A percentile compares a stretch with the other conserved stretches of the same genome.
phyloP scores from a whole-genome alignment of 2,888 invertebrate genomes.

The Rotaria macrura region DNA sequence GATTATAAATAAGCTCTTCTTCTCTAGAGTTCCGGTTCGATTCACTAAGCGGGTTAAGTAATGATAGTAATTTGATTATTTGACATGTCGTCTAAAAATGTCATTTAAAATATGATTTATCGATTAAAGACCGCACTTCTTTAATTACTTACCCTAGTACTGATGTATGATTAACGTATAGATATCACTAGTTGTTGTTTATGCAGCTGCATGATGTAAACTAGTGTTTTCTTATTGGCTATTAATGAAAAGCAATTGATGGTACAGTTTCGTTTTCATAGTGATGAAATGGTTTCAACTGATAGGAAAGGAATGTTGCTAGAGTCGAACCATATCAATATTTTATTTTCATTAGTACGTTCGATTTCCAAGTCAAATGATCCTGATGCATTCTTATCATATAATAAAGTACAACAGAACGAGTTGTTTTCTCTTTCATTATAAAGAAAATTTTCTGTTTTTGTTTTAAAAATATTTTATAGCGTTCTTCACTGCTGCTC shows the following conservation, averaged over 20 bases:
- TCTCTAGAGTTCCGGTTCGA: not conserved
- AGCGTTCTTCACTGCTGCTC: not conserved
- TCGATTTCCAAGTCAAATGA: not conserved
- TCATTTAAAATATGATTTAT: not conserved
- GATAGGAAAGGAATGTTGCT: not conserved
- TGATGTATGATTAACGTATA: not conserved
- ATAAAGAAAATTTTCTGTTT: not conserved
- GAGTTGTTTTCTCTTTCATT: no score
- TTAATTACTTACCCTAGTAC: not conserved
- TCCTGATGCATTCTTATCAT: not conserved
- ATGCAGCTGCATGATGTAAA: not conserved
- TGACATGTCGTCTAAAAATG: no score
- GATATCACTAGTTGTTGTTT: constrained; percentile 1
- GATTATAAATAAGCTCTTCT: no score
- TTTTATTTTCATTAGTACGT: not conserved
- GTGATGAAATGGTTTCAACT: not conserved
- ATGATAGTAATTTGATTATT: not conserved
- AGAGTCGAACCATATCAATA: not conserved
- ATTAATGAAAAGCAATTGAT: not conserved
- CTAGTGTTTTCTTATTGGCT: not conserved
- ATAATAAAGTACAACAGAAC: not conserved
- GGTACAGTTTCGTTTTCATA: not conserved
- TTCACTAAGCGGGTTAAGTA: not conserved
- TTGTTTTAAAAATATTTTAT: not conserved
- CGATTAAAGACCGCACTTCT: not conserved